Percentiles rank a stretch among this genome's conserved stretches.
These are phyloP conservation scores for Probosciger aterrimus DNA, from an alignment of 2,113 vertebrate species.

Conservation along the genomic window DNA sequence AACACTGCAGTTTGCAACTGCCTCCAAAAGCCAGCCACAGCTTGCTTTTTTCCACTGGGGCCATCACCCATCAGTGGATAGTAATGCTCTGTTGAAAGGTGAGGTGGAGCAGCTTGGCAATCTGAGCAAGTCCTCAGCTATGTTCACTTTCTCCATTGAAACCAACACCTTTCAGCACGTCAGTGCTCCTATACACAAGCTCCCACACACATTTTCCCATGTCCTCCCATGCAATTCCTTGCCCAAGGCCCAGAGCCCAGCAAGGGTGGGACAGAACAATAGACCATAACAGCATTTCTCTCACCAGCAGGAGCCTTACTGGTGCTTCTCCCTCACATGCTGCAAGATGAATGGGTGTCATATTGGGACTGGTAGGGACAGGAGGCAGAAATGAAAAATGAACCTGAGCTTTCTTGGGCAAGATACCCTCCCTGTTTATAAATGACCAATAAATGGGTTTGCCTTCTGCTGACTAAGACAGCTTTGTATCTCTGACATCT, in stretches of 20 bases:
- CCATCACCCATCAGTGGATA: background rate
- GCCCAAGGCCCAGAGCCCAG: background rate
- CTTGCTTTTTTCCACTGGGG: background rate
- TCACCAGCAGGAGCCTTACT: background rate
- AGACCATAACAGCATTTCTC: background rate
- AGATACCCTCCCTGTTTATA: background rate
- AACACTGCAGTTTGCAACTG: background rate
- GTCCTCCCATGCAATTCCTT: background rate
- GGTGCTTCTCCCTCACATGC: background rate
- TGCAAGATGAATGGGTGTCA: background rate
- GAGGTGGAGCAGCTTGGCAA: conserved; percentile 1
- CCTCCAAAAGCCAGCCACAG: background rate
- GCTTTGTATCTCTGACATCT: background rate
- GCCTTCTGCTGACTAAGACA: background rate
- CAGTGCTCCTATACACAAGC: background rate
- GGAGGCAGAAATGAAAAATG: background rate
- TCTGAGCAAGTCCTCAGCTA: background rate
- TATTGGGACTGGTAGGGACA: background rate
- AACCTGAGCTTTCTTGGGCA: background rate
- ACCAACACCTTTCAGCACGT: background rate
- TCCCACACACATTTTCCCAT: conserved; percentile 36
- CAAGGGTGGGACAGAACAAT: background rate
- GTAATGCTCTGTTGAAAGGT: conserved; percentile 5
- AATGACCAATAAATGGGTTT: background rate
- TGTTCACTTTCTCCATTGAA: background rate